Percentiles rank a stretch among this genome's conserved stretches.
phyloP scores from a whole-genome alignment of 2,113 vertebrate genomes.

The Dipodomys spectabilis region DNA sequence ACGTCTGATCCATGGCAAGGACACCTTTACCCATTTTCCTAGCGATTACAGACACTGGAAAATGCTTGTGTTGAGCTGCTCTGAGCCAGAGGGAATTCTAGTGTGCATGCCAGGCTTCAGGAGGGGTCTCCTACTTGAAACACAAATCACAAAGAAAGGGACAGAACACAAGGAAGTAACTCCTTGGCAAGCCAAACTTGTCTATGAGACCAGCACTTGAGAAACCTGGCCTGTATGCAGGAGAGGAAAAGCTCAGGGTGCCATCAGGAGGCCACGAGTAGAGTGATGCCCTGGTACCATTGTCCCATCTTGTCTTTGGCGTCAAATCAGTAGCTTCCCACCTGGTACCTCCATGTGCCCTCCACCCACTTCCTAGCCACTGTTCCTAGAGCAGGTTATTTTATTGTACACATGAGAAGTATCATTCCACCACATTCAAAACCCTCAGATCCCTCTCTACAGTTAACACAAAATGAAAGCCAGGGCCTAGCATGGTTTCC shows the following conservation, averaged over 20 bases:
- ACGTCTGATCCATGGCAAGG: background rate
- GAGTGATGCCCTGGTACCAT: fast-evolving
- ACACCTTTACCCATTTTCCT: background rate
- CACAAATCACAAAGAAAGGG: background rate
- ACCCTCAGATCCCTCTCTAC: background rate
- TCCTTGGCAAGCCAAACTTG: background rate
- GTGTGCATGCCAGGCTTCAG: background rate
- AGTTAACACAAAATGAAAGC: background rate
- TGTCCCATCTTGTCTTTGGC: background rate
- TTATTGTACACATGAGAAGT: too few relatives aligned
- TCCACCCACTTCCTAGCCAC: background rate
- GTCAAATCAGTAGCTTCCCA: background rate
- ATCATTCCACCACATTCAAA: background rate
- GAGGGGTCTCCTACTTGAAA: background rate
- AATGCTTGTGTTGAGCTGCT: background rate
- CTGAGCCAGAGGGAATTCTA: background rate
- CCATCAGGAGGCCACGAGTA: background rate
- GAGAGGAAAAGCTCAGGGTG: background rate
- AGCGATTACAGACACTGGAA: background rate
- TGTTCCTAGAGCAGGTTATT: background rate
- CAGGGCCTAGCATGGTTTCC: background rate
- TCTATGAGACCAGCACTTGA: background rate
- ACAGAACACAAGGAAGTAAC: background rate
- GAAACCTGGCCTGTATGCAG: background rate
- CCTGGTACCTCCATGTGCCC: too few relatives aligned